Evolutionary conservation across 2,797 vertebrate species (phyloP).

Genomic region (Poecilia velifera): DNA sequence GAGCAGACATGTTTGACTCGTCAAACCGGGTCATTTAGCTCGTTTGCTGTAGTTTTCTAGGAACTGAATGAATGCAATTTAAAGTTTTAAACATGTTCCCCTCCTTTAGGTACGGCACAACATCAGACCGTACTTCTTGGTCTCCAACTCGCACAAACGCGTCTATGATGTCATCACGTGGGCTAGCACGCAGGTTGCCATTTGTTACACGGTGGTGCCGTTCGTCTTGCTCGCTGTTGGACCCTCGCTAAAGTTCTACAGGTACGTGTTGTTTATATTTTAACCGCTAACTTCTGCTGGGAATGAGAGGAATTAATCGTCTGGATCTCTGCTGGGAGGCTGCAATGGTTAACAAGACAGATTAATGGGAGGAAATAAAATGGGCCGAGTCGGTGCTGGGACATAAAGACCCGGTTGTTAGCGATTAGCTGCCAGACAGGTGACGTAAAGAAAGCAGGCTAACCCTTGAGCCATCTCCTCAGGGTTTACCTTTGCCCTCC

Average conservation of each 20-base stretch:
- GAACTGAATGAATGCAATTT: neutral
- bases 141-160: conserved; percentile 83
- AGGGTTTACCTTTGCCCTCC: neutral
- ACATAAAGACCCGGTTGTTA: conserved; percentile 49
- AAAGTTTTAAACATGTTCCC: conserved; percentile 9
- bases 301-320: conserved; percentile 33
- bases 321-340: conserved; percentile 17
- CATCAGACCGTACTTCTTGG: conserved; percentile 89
- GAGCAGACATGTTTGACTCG: conserved; percentile 21
- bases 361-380: conserved; percentile 61
- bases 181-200: conserved; percentile 90
- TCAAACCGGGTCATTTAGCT: conserved; percentile 27
- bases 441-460: conserved; percentile 40
- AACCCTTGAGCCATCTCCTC: neutral
- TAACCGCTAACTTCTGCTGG: neutral
- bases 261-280: conserved; percentile 73
- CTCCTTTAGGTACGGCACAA: conserved; percentile 90
- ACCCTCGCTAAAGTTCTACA: conserved; percentile 92
- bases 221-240: conserved; percentile 94
- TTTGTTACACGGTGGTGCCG: conserved; percentile 96
- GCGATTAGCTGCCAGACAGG: conserved; percentile 22
- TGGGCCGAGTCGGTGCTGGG: conserved; percentile 12
- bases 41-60: conserved; percentile 7
- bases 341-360: conserved; percentile 61
- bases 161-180: conserved; percentile 93